phyloP scores from a whole-genome alignment of 2,113 vertebrate species.

The Anoplopoma fimbria region DNA sequence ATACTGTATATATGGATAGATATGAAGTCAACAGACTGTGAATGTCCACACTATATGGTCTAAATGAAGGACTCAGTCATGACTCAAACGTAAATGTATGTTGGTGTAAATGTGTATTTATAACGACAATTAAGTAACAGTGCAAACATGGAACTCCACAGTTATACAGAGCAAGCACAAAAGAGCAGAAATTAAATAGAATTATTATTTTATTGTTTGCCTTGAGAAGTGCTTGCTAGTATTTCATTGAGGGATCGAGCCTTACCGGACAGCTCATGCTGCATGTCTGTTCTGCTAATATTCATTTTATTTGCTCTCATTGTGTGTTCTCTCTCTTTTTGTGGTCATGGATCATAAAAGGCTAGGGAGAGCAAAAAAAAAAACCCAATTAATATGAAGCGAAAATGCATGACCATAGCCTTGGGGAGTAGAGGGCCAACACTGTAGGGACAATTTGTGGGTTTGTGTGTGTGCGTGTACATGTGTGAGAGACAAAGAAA shows the following conservation, averaged over 20 bases:
- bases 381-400: constrained; percentile 61
- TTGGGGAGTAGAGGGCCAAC: constrained; percentile 51
- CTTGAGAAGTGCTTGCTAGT: constrained; percentile 16
- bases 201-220: constrained; percentile 20
- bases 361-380: constrained; percentile 59
- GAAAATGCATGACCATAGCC: constrained; percentile 71
- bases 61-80: neutral
- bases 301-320: constrained; percentile 47
- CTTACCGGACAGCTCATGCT: constrained; percentile 40
- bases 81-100: neutral
- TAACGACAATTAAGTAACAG: neutral
- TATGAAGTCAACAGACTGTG: neutral
- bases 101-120: constrained; percentile 1
- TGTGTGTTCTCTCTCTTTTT: constrained; percentile 34
- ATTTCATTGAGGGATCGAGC: constrained; percentile 26
- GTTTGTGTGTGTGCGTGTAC: constrained; percentile 26
- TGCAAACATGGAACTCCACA: neutral
- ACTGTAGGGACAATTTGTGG: constrained; percentile 27
- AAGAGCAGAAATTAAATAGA: neutral
- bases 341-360: constrained; percentile 64
- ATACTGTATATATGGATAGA: neutral
- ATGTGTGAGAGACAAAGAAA: constrained; percentile 48
- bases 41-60: neutral
- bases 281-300: constrained; percentile 45
- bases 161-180: neutral